These are phyloP conservation scores for Hypsibius dujardini DNA, from an alignment of 1,140 invertebrate species.

Conservation along the genomic window DNA sequence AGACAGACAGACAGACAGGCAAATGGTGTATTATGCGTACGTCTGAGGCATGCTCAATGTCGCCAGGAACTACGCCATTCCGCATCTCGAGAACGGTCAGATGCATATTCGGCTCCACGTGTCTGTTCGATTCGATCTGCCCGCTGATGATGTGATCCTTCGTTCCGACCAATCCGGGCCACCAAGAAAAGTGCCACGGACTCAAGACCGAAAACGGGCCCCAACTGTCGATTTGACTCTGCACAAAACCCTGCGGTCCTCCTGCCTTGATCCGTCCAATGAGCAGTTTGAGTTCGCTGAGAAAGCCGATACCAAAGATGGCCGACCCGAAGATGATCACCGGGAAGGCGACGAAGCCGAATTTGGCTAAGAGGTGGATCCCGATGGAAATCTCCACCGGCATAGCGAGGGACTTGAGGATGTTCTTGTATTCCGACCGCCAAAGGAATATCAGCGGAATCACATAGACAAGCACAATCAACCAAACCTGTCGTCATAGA, in stretches of 20 bases:
- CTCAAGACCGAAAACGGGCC: not conserved
- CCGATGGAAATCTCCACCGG: not conserved
- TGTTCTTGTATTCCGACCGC: not conserved
- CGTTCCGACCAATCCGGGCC: not conserved
- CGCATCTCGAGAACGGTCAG: too few relatives aligned
- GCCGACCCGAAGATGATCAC: not conserved
- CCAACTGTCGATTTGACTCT: not conserved
- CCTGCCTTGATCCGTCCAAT: not conserved
- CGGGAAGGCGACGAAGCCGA: not conserved
- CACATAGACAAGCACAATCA: not conserved
- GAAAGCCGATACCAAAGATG: not conserved
- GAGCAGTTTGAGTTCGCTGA: not conserved
- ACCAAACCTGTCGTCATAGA: not conserved
- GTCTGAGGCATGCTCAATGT: not conserved
- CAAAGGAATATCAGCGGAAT: not conserved
- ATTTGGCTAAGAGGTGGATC: not conserved
- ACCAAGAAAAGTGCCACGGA: conserved; percentile 1
- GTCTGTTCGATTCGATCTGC: too few relatives aligned
- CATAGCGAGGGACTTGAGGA: not conserved
- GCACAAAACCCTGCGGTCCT: not conserved
- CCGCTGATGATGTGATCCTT: not conserved
- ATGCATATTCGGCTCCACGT: too few relatives aligned
- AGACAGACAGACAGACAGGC: not conserved
- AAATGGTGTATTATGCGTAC: not conserved
- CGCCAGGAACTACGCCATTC: not conserved